phyloP scores from a whole-genome alignment of 1,140 invertebrate species.

The Caenorhabditis tropicalis region DNA sequence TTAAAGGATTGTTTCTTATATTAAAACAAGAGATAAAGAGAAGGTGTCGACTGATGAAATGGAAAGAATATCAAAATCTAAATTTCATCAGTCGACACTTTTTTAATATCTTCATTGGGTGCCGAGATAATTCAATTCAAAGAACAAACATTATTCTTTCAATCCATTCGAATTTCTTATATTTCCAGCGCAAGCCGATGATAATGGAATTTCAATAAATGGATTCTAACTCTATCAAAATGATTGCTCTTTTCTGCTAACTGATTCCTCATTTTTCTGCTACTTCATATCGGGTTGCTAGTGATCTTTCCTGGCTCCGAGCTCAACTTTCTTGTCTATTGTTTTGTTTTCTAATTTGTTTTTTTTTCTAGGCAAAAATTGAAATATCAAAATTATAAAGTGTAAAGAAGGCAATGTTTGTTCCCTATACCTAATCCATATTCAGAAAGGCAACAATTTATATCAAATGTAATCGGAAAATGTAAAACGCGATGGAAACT shows the following conservation, averaged over 20 bases:
- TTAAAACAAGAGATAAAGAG: no score
- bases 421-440: background rate
- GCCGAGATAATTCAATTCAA: no score
- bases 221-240: background rate
- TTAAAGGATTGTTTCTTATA: no score
- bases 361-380: slow-evolving; percentile 19
- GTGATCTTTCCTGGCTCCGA: slow-evolving; percentile 20
- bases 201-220: slow-evolving; percentile 15
- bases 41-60: no score
- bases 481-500: background rate
- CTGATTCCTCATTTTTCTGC: background rate
- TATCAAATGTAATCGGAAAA: background rate
- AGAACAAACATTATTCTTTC: no score
- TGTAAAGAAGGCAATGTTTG: no score
- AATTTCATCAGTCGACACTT: no score
- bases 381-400: background rate
- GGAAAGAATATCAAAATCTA: no score
- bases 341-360: background rate
- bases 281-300: slow-evolving; percentile 25
- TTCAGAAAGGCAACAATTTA: no score
- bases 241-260: background rate
- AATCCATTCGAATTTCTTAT: background rate
- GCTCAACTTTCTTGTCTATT: background rate
- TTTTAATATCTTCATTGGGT: no score
- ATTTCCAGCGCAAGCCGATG: slow-evolving; percentile 4